Evolutionary conservation across 2,888 invertebrate species (phyloP).

Genomic region (Serripes groenlandicus): DNA sequence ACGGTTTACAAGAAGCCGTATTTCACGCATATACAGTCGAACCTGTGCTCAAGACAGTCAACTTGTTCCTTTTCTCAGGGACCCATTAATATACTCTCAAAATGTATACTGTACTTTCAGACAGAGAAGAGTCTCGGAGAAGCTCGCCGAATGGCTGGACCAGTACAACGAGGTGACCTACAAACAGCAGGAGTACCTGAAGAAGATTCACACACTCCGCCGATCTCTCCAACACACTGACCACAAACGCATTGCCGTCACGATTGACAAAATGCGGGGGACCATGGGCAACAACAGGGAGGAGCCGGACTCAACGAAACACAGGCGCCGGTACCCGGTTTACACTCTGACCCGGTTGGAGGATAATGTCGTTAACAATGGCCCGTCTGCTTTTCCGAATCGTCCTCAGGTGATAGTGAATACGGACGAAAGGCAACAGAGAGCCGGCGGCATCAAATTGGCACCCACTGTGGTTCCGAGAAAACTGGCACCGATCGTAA

Average conservation of each 20-base stretch:
- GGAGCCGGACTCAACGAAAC: conserved; percentile 5
- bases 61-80: too few relatives aligned
- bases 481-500: conserved; percentile 72
- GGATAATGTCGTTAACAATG: conserved; percentile 51
- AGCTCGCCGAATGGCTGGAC: conserved; percentile 73
- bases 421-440: conserved; percentile 39
- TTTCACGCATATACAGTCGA: too few relatives aligned
- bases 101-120: too few relatives aligned
- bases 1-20: not conserved
- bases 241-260: conserved; percentile 62
- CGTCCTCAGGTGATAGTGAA: conserved; percentile 62
- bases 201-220: conserved; percentile 70
- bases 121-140: conserved; percentile 62
- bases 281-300: conserved; percentile 1
- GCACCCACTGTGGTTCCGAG: conserved; percentile 60
- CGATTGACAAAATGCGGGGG: conserved; percentile 64
- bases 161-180: conserved; percentile 73
- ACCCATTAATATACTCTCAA: too few relatives aligned
- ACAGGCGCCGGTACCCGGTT: conserved; percentile 54
- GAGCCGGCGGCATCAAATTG: conserved; percentile 53
- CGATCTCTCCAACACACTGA: conserved; percentile 66
- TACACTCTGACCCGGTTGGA: conserved; percentile 64
- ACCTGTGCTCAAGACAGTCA: too few relatives aligned
- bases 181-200: conserved; percentile 72
- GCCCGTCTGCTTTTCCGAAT: conserved; percentile 69